Conservation (phyloP, 2,888 invertebrate genomes). For the Cheiracanthium punctorium region DNA sequence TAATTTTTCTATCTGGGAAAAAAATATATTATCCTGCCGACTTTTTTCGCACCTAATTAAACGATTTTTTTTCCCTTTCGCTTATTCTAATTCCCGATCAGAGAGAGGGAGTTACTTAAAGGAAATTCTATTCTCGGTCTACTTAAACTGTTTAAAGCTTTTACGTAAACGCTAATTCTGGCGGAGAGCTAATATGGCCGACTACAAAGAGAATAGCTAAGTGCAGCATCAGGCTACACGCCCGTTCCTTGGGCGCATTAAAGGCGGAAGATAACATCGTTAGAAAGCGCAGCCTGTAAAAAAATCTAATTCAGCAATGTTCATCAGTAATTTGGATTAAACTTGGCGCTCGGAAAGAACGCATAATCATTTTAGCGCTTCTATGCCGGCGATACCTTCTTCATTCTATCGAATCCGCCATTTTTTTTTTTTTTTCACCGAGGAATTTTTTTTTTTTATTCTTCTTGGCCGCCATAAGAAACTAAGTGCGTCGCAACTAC, state of each 20-base stretch:
- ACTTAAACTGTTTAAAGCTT: constrained; percentile 70
- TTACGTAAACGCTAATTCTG: constrained; percentile 69
- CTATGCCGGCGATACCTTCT: constrained; percentile 66
- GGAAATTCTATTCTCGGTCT: constrained; percentile 69
- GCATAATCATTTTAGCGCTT: constrained; percentile 70
- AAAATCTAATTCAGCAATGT: constrained; percentile 70
- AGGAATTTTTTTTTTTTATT: constrained; percentile 54
- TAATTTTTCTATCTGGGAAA: constrained; percentile 40
- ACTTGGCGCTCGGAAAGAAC: constrained; percentile 67
- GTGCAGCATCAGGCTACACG: constrained; percentile 28
- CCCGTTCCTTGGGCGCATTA: constrained; percentile 64
- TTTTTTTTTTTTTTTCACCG: constrained; percentile 43
- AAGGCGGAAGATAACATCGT: constrained; percentile 63
- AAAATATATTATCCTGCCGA: constrained; percentile 21
- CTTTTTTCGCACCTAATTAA: constrained; percentile 63
- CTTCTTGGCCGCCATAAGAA: constrained; percentile 53
- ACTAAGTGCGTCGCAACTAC: constrained; percentile 66
- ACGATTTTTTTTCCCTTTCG: constrained; percentile 61
- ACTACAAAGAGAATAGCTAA: constrained; percentile 68
- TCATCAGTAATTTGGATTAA: constrained; percentile 71
- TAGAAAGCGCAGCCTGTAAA: constrained; percentile 64
- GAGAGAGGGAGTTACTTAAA: constrained; percentile 53
- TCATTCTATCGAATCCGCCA: constrained; percentile 61
- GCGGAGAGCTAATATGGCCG: constrained; percentile 62
- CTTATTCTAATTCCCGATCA: constrained; percentile 66